Percentiles rank a stretch among this genome's conserved stretches.
phyloP scores from a whole-genome alignment of 1,140 invertebrate genomes.

The Trichogramma pretiosum region DNA sequence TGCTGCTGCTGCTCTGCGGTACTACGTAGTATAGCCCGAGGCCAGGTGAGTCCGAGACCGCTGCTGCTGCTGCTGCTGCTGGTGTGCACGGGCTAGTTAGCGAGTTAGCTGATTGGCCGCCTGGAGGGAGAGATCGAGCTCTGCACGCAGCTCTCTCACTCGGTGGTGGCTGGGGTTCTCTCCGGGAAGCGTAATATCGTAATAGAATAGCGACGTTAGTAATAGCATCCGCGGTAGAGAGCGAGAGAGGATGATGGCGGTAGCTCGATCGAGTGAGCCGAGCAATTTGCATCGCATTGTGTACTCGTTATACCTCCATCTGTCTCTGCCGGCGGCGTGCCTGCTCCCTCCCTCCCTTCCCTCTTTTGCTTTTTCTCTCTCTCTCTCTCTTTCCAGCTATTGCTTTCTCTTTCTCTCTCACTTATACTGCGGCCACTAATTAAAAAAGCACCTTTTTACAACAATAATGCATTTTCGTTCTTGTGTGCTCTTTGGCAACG shows the following conservation, averaged over 20 bases:
- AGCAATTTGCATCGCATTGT: slow-evolving; percentile 45
- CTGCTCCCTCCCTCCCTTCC: not conserved
- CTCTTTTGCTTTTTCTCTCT: not conserved
- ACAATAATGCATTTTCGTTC: too few species aligned
- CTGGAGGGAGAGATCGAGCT: slow-evolving; percentile 25
- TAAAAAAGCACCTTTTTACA: too few species aligned
- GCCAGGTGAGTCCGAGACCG: slow-evolving; percentile 18
- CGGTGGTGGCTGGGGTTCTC: slow-evolving; percentile 21
- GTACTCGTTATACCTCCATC: slow-evolving; percentile 36
- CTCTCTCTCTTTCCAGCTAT: not conserved
- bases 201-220: slow-evolving; percentile 47
- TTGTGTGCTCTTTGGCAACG: too few species aligned
- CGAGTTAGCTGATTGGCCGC: slow-evolving; percentile 36
- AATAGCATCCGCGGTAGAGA: slow-evolving; percentile 35
- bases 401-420: too few species aligned
- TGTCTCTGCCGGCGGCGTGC: slow-evolving; percentile 21
- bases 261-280: slow-evolving; percentile 33
- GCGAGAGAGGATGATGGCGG: slow-evolving; percentile 24
- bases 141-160: too few species aligned
- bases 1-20: slow-evolving; percentile 4
- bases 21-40: slow-evolving; percentile 15
- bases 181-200: slow-evolving; percentile 39
- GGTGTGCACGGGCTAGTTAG: slow-evolving; percentile 20
- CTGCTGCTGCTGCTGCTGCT: not conserved
- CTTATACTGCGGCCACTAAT: too few species aligned